These are phyloP conservation scores for Pseudochromis fuscus DNA, from an alignment of 2,797 vertebrate genomes.

Conservation along the genomic window DNA sequence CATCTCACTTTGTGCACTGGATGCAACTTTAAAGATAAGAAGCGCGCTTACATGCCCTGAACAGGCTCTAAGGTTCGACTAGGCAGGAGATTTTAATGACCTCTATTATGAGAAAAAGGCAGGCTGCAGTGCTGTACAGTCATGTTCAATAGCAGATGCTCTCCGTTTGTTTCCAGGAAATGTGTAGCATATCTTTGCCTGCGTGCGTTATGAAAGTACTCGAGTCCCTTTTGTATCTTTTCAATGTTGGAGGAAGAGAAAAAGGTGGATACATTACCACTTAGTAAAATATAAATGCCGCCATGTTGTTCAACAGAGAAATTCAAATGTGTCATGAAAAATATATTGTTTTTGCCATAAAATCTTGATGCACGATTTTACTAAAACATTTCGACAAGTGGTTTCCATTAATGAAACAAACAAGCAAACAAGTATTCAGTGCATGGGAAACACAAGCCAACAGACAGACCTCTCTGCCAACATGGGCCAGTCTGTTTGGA, in stretches of 20 bases:
- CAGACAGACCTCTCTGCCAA: slow-evolving; percentile 81
- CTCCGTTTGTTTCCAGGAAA: slow-evolving; percentile 75
- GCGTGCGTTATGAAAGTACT: slow-evolving; percentile 45
- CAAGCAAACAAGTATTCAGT: slow-evolving; percentile 82
- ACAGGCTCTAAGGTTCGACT: slow-evolving; percentile 53
- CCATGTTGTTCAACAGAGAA: slow-evolving; percentile 85
- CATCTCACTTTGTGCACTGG: slow-evolving; percentile 56
- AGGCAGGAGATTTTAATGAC: slow-evolving; percentile 61
- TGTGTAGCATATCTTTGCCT: slow-evolving; percentile 49
- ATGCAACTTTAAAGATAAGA: slow-evolving; percentile 67
- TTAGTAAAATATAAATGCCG: slow-evolving; percentile 86
- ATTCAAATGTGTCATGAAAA: slow-evolving; percentile 88
- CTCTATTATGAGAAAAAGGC: slow-evolving; percentile 53
- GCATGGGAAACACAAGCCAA: slow-evolving; percentile 76
- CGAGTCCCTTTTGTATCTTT: slow-evolving; percentile 68
- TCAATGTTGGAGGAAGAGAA: slow-evolving; percentile 74
- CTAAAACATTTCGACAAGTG: slow-evolving; percentile 86
- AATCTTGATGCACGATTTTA: slow-evolving; percentile 87
- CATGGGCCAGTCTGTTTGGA: slow-evolving; percentile 80
- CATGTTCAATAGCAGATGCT: slow-evolving; percentile 61
- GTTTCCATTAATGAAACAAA: slow-evolving; percentile 87
- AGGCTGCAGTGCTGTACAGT: slow-evolving; percentile 16
- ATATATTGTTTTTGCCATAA: slow-evolving; percentile 86
- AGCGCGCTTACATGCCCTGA: slow-evolving; percentile 9
- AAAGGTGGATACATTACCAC: slow-evolving; percentile 82